A percentile compares a stretch with the other conserved stretches of the same genome.
These are phyloP conservation scores for Keiferia lycopersicella DNA, from an alignment of 2,888 invertebrate genomes.

Conservation along the genomic window DNA sequence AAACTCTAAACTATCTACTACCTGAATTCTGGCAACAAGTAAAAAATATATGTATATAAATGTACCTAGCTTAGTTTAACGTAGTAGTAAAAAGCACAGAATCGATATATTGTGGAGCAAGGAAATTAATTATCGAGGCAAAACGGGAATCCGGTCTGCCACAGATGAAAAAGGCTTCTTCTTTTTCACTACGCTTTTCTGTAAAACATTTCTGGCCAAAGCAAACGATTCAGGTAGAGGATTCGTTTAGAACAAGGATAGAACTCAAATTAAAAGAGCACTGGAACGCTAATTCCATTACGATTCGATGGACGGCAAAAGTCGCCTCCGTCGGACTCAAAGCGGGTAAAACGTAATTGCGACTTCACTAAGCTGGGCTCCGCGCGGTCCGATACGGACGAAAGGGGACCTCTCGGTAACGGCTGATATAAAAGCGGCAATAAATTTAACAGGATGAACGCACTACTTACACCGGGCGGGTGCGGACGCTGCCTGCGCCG, in stretches of 20 bases:
- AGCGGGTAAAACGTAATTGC: constrained; percentile 81
- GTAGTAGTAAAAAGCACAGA: background rate
- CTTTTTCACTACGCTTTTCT: constrained; percentile 31
- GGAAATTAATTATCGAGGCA: constrained; percentile 14
- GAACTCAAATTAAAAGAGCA: constrained; percentile 78
- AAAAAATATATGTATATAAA: background rate
- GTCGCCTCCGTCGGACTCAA: constrained; percentile 75
- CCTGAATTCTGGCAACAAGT: background rate
- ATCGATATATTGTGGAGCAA: constrained; percentile 4
- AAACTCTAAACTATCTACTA: constrained; percentile 1
- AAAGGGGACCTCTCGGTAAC: constrained; percentile 78
- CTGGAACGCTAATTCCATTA: constrained; percentile 78
- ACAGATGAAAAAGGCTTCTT: constrained; percentile 30
- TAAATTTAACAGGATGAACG: constrained; percentile 81
- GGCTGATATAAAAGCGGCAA: constrained; percentile 81
- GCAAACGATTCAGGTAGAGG: constrained; percentile 40
- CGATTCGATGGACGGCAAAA: constrained; percentile 80
- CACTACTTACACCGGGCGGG: constrained; percentile 78
- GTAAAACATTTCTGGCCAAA: constrained; percentile 28
- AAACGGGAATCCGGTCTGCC: constrained; percentile 21
- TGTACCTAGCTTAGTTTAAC: background rate
- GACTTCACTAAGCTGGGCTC: constrained; percentile 79
- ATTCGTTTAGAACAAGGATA: constrained; percentile 70
- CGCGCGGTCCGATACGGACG: constrained; percentile 76
- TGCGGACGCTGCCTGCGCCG: constrained; percentile 64